Conservation (phyloP, 2,888 invertebrate species). For the Ornithoptera alexandrae region DNA sequence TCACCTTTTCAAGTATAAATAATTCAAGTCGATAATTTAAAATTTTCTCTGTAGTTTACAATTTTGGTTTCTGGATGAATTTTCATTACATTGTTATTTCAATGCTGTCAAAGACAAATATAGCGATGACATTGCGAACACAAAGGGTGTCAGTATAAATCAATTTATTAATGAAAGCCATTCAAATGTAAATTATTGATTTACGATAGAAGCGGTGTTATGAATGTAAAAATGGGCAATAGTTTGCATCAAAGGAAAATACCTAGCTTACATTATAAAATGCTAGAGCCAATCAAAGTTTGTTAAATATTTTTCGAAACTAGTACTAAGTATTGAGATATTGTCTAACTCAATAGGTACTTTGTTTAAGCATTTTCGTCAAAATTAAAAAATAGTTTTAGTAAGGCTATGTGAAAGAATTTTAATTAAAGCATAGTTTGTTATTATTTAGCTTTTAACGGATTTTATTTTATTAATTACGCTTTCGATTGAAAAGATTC, state of each 20-base stretch:
- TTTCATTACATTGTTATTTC: not conserved
- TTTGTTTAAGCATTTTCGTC: no score
- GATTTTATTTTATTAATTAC: not conserved
- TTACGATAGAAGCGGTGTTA: not conserved
- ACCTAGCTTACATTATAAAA: not conserved
- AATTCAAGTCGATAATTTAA: no score
- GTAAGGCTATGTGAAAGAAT: not conserved
- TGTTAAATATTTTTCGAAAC: not conserved
- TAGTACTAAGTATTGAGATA: no score
- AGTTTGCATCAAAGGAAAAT: not conserved
- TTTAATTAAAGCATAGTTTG: not conserved
- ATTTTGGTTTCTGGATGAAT: no score
- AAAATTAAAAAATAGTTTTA: not conserved
- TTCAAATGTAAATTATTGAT: conserved; percentile 14
- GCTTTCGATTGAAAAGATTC: not conserved
- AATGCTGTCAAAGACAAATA: not conserved
- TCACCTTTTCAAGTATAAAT: no score
- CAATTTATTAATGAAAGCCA: conserved; percentile 11
- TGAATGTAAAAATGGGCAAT: not conserved
- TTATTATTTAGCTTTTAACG: not conserved
- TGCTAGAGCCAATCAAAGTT: not conserved
- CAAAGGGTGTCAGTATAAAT: conserved; percentile 6
- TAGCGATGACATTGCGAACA: not conserved
- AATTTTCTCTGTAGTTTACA: no score
- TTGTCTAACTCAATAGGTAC: no score